These are phyloP conservation scores for Calosoma granatense DNA, from an alignment of 1,140 invertebrate species.

Conservation along the genomic window DNA sequence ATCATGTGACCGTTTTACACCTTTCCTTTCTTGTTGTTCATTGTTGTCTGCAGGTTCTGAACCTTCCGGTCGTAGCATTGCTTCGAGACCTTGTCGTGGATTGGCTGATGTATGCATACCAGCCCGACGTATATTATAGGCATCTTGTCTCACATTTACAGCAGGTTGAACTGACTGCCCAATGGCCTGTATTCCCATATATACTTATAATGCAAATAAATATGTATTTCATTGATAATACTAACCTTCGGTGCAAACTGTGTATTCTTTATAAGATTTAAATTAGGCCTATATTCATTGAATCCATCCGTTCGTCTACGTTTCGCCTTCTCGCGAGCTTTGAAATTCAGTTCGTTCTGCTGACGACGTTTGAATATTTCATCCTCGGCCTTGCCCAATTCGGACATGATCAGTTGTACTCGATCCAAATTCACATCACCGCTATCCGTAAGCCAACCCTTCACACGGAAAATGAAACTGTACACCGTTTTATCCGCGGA, in stretches of 20 bases:
- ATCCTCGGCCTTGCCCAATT: constrained; percentile 91
- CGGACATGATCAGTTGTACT: constrained; percentile 89
- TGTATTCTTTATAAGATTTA: constrained; percentile 51
- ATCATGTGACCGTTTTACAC: constrained; percentile 40
- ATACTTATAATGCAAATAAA: background rate
- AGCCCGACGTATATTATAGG: constrained; percentile 52
- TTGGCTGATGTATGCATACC: constrained; percentile 39
- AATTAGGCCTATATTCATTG: constrained; percentile 53
- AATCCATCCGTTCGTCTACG: constrained; percentile 40
- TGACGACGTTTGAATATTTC: constrained; percentile 93
- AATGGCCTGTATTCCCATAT: constrained; percentile 34
- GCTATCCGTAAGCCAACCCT: constrained; percentile 93
- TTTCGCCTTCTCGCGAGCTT: constrained; percentile 63
- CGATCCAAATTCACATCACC: constrained; percentile 86
- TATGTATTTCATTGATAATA: constrained; percentile 10
- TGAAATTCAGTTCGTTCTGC: constrained; percentile 72
- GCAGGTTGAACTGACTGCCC: constrained; percentile 39
- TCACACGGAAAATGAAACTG: constrained; percentile 30
- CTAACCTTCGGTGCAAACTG: constrained; percentile 61
- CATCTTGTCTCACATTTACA: constrained; percentile 57
- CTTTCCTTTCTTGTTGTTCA: constrained; percentile 21
- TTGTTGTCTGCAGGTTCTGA: constrained; percentile 10
- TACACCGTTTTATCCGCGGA: too few relatives aligned
- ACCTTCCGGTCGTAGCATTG: constrained; percentile 34
- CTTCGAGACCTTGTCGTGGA: constrained; percentile 30